Percentiles rank a stretch among this genome's conserved stretches.
These are phyloP conservation scores for Formica selysi DNA, from an alignment of 1,140 invertebrate genomes.

Conservation along the genomic window DNA sequence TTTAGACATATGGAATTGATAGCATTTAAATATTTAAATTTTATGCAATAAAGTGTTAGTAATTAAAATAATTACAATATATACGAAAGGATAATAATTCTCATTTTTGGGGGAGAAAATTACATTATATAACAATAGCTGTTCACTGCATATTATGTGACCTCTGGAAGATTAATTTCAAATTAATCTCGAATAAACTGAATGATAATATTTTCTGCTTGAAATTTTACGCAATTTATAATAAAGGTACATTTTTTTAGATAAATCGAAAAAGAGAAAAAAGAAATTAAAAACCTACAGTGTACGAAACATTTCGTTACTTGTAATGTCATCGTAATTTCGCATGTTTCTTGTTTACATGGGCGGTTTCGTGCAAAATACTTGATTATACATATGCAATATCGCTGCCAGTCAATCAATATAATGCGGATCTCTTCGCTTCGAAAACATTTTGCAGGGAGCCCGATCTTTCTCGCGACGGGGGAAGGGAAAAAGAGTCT, in stretches of 20 bases:
- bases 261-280: background rate
- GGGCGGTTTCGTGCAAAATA: background rate
- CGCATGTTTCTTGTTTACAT: background rate
- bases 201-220: background rate
- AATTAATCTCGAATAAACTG: background rate
- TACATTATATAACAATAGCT: background rate
- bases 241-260: background rate
- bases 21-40: background rate
- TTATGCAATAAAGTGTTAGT: background rate
- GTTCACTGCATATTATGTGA: background rate
- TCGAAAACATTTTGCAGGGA: background rate
- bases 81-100: background rate
- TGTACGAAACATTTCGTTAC: background rate
- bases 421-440: background rate
- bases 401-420: slow-evolving; percentile 1
- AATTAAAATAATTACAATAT: too few species aligned
- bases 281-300: background rate
- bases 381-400: background rate
- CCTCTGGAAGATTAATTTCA: background rate
- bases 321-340: background rate
- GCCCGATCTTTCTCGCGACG: too few species aligned
- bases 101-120: background rate
- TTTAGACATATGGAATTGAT: background rate
- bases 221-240: background rate
- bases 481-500: background rate